These are phyloP conservation scores for Nylanderia fulva DNA, from an alignment of 1,140 invertebrate genomes.

Conservation along the genomic window DNA sequence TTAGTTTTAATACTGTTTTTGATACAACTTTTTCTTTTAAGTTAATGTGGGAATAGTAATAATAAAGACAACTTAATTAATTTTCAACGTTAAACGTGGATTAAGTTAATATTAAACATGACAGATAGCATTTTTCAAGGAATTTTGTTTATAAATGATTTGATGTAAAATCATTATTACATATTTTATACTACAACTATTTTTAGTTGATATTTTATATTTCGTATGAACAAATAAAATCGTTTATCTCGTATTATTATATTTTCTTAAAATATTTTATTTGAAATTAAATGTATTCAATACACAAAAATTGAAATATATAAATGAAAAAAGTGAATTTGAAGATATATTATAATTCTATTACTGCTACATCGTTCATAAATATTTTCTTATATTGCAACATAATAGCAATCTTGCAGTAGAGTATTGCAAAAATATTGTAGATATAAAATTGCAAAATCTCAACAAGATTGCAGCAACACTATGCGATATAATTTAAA, in stretches of 20 bases:
- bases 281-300: not conserved
- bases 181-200: slow-evolving; percentile 8
- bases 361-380: not conserved
- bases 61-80: slow-evolving; percentile 24
- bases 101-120: not conserved
- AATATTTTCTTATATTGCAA: slow-evolving; percentile 2
- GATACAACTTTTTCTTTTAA: slow-evolving; percentile 14
- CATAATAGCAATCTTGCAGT: not conserved
- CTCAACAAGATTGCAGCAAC: not conserved
- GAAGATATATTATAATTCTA: not conserved
- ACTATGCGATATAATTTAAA: not conserved
- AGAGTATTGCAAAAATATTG: not conserved
- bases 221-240: slow-evolving; percentile 11
- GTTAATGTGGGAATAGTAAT: not conserved
- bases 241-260: not conserved
- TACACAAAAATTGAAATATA: not conserved
- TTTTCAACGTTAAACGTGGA: not conserved
- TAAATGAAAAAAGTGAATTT: not conserved
- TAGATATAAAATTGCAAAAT: slow-evolving; percentile 2
- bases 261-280: slow-evolving; percentile 25
- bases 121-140: not conserved
- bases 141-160: not conserved
- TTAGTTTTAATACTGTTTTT: not conserved
- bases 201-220: slow-evolving; percentile 30
- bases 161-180: not conserved